These are phyloP conservation scores for Gortyna flavago DNA, from an alignment of 2,888 invertebrate genomes.

Conservation along the genomic window DNA sequence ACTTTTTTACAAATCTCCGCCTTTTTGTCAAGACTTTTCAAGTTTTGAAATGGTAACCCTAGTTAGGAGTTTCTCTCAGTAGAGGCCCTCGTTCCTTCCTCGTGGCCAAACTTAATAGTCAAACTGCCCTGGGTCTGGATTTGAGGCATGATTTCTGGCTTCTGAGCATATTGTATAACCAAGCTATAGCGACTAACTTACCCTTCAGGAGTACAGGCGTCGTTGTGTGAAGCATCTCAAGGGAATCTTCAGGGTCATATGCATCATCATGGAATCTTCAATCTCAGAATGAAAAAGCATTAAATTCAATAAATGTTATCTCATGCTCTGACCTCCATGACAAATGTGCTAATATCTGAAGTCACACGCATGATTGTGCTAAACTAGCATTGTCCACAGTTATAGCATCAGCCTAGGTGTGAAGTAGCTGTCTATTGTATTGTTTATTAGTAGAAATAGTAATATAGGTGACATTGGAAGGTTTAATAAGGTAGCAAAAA, in stretches of 20 bases:
- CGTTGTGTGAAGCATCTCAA: not conserved
- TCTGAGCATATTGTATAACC: not conserved
- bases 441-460: slow-evolving; percentile 33
- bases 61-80: not conserved
- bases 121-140: not conserved
- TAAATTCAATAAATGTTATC: slow-evolving; percentile 38
- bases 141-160: not conserved
- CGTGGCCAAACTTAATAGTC: too few relatives aligned
- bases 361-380: slow-evolving; percentile 37
- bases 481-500: not conserved
- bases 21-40: not conserved
- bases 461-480: slow-evolving; percentile 36
- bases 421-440: slow-evolving; percentile 43
- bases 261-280: not conserved
- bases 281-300: slow-evolving; percentile 42
- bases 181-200: not conserved
- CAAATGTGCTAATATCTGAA: slow-evolving; percentile 58
- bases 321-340: slow-evolving; percentile 52
- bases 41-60: not conserved
- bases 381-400: slow-evolving; percentile 46
- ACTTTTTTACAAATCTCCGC: too few relatives aligned
- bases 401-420: slow-evolving; percentile 42
- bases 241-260: slow-evolving; percentile 11
- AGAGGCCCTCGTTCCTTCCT: too few relatives aligned
- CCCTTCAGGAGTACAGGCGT: not conserved